Base-by-base conservation (phyloP, 2,113 vertebrate genomes). In the Aix galericulata region DNA sequence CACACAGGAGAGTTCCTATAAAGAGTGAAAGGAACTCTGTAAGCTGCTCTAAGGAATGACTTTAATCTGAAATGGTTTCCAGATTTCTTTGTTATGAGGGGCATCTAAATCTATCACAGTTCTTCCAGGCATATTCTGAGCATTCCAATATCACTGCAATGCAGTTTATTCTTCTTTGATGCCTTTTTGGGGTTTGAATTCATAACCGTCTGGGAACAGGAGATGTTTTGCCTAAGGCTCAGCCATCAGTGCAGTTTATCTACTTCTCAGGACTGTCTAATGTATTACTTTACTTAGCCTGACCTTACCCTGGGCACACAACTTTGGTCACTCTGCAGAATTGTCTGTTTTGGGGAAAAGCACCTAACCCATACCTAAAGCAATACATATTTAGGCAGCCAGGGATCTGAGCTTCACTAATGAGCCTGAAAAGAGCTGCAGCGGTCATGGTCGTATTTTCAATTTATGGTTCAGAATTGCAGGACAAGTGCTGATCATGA, bases 51-150 rank as follows among this genome's bases (percentile, higher is more conserved):
- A 75, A 55, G 12, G n/a, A 3, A 6, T 59, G 18, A 7, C 32
- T 95, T 91, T 78, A 79, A 50, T 74, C 34, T 59, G 29, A 95
- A 86, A 69, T 40, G 40, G 1, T 50, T 89, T 79, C 27, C n/a
- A 72, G 36, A 79, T 91, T 67, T 87, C 42, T 38, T 36, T 85
- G 9, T 64, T 75, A 36, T 15, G 38, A 87, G 63, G 21, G n/a
- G 12, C 46, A 40, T 63, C 64, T 82, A 68, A 87, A 59, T 63
- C 27, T 78, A 31, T 63, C 36, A 56, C 23, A 82, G 52, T 23
- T 75, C 27, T 79, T 89, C 31, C 40, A 72, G 56, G 16, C 50
- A 34, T 27, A 52, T 13, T 50, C 21, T 53, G 15, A 81, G 52
- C 2, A 7, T 50, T 53, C 23, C 31, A 23, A 17, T 44, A 44